Percentiles rank a stretch among this genome's conserved stretches.
These are phyloP conservation scores for Hoplodrina ambigua DNA, from an alignment of 2,888 invertebrate genomes.

Conservation along the genomic window DNA sequence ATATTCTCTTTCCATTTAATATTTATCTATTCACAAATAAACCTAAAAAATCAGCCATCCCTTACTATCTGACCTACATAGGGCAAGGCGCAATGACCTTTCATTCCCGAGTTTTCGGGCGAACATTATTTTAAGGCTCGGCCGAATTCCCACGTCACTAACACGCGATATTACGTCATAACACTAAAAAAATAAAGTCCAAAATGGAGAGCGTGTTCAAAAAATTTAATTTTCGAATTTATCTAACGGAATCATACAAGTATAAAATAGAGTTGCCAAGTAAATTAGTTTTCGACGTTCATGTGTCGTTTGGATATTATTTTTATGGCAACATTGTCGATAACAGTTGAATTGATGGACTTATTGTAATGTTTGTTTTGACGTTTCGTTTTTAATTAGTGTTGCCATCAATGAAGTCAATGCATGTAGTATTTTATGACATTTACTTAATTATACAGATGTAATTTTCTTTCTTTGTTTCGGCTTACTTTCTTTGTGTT, in stretches of 20 bases:
- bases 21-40: slow-evolving; percentile 25
- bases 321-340: slow-evolving; percentile 71
- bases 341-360: slow-evolving; percentile 65
- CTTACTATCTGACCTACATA: slow-evolving; percentile 85
- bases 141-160: slow-evolving; percentile 67
- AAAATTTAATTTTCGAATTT: slow-evolving; percentile 88
- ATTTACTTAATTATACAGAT: slow-evolving; percentile 30
- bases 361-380: slow-evolving; percentile 67
- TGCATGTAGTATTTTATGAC: slow-evolving; percentile 38
- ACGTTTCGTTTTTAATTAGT: slow-evolving; percentile 55
- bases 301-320: slow-evolving; percentile 64
- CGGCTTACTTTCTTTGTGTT: slow-evolving; percentile 43
- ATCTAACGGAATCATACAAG: slow-evolving; percentile 87
- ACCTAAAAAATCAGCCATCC: slow-evolving; percentile 47
- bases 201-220: slow-evolving; percentile 64
- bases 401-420: slow-evolving; percentile 42
- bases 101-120: slow-evolving; percentile 72
- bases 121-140: slow-evolving; percentile 85
- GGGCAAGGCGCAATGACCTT: slow-evolving; percentile 78
- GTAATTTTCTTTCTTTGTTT: slow-evolving; percentile 43
- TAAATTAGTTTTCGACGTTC: slow-evolving; percentile 80
- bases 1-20: neutral
- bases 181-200: slow-evolving; percentile 61
- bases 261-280: slow-evolving; percentile 85
- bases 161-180: slow-evolving; percentile 69